Percentiles rank a stretch among this genome's conserved stretches.
Evolutionary conservation across 2,797 vertebrate species (phyloP).

Genomic region (Spinus pinus): DNA sequence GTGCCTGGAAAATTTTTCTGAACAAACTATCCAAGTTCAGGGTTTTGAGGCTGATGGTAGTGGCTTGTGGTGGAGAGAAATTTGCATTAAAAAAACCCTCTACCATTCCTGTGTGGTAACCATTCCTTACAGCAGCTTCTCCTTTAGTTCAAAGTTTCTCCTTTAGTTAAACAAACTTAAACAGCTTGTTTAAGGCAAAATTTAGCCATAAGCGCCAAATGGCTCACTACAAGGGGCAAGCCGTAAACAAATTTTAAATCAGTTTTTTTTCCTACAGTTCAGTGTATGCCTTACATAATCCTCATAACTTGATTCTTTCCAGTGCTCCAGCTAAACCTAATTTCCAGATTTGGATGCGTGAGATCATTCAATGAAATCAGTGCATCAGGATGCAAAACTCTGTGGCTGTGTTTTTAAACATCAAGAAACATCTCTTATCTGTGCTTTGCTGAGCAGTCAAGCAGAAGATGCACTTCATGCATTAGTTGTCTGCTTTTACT

Average conservation of each 20-base stretch:
- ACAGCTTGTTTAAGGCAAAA: background rate
- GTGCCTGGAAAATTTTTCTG: background rate
- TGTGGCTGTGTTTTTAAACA: background rate
- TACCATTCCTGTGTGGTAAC: background rate
- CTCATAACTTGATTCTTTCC: background rate
- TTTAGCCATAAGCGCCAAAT: background rate
- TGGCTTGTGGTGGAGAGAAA: background rate
- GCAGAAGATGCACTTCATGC: background rate
- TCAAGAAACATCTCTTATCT: background rate
- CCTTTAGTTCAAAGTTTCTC: background rate
- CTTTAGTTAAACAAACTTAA: background rate
- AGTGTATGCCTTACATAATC: background rate
- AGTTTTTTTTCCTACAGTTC: background rate
- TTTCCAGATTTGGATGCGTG: background rate
- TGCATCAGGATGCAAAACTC: background rate
- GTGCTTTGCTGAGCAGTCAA: background rate
- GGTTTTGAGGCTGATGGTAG: fast-evolving
- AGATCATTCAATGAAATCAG: background rate
- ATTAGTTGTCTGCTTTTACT: background rate
- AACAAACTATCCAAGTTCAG: background rate
- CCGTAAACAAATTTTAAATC: background rate
- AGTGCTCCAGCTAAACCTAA: background rate
- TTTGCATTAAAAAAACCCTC: background rate
- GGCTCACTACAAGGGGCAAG: background rate
- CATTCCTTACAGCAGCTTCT: fast-evolving